A percentile compares a stretch with the other conserved stretches of the same genome.
Conservation (phyloP, 2,113 vertebrate genomes). For the Zingel zingel region DNA sequence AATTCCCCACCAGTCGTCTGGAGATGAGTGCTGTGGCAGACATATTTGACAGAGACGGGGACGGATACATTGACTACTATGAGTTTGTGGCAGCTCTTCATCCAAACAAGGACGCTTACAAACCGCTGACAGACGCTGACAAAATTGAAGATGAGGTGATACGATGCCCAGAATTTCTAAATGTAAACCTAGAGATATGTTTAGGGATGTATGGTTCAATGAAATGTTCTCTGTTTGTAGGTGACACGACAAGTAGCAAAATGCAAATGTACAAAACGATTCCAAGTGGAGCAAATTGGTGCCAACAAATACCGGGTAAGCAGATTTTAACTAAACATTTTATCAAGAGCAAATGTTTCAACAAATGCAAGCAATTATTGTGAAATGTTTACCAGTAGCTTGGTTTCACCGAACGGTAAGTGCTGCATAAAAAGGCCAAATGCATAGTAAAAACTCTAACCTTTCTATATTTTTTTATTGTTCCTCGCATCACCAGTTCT, state of each 20-base stretch:
- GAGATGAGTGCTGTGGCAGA: slow-evolving; percentile 99
- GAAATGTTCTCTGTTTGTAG: slow-evolving; percentile 78
- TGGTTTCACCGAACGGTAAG: slow-evolving; percentile 33
- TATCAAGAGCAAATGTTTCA: not conserved
- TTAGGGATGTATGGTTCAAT: not conserved
- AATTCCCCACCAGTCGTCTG: slow-evolving; percentile 96
- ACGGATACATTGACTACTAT: slow-evolving; percentile 99
- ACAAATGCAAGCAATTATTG: slow-evolving; percentile 1
- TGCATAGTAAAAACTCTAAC: slow-evolving; percentile 72
- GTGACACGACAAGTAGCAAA: slow-evolving; percentile 98
- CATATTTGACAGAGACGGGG: slow-evolving; percentile 97
- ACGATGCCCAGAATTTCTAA: not conserved
- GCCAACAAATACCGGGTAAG: slow-evolving; percentile 99
- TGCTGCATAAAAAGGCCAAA: slow-evolving; percentile 71
- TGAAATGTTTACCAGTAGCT: not conserved
- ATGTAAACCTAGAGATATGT: not conserved
- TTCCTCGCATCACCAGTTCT: slow-evolving; percentile 96
- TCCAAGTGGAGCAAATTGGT: slow-evolving; percentile 99
- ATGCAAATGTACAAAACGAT: slow-evolving; percentile 98
- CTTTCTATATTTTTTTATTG: slow-evolving; percentile 81
- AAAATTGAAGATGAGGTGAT: slow-evolving; percentile 99
- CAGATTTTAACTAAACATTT: not conserved
- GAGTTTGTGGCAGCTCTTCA: slow-evolving; percentile 99
- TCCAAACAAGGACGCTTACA: slow-evolving; percentile 99
- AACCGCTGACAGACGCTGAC: slow-evolving; percentile 96